Base-by-base conservation (phyloP, 2,888 invertebrate genomes). In the Amiota communis region DNA sequence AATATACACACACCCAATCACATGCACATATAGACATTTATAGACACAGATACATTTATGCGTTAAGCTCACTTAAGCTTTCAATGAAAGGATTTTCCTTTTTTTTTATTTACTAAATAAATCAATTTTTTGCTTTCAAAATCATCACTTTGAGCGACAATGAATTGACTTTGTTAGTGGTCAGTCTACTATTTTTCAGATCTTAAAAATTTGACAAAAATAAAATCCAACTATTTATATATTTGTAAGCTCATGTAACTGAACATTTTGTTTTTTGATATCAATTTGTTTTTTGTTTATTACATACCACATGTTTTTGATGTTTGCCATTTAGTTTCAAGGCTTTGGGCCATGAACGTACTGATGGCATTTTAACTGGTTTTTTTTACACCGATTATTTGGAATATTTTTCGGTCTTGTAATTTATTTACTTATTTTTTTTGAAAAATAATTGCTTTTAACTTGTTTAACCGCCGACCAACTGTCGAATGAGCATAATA, bases 311-410 rank as follows among this genome's bases (percentile, higher is more conserved):
- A 74, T 75, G 72, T 74, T 79, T 74, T 6, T 36, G 36, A 36
- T 36, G 2, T 74, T 79, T 81, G 74, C 78, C 78, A 68, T 77
- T 82, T 57, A 79, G 78, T 68, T 77, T 82, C 82, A 64, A 82
- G 81, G 78, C 82, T 82, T 75, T 87, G 86, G 53, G 81, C 77
- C 86, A 80, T 72, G 86, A 87, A 17, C 89, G 85, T 80, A 83
- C 79, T 48, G 88, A 85, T 72, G 88, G 88, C 88, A 88, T 88
- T 75, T 76, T 36, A 53, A 20, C 20, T 75, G 65, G 64, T 59
- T 65, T 56, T 23, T 23, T 2, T 23, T 23, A 3, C 3, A 23
- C 23, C 3, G 2, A 23, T 2, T 23, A 23, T 23, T 23, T 23
- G 23, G 23, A 23, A 23, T 23, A 23, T 23, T 23, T 70, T 56